A percentile compares a stretch with the other conserved stretches of the same genome.
Evolutionary conservation across 2,113 vertebrate species (phyloP).

Genomic region (Talpa occidentalis): DNA sequence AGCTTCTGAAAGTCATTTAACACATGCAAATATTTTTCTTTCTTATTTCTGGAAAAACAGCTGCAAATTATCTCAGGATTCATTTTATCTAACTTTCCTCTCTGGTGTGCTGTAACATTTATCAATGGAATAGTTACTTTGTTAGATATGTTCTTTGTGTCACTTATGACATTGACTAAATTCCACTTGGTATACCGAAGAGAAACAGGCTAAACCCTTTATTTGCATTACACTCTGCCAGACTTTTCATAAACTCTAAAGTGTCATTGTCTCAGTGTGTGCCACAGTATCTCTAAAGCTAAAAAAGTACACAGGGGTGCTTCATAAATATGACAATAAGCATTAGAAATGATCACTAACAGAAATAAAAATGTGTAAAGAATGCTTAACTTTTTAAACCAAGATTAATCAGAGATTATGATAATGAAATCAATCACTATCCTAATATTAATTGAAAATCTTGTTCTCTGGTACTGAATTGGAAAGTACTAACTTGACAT

Average conservation of each 20-base stretch:
- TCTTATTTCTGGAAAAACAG: neutral
- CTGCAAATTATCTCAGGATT: neutral
- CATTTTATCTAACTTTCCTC: neutral
- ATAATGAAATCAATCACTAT: slow-evolving; percentile 15
- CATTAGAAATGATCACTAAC: neutral
- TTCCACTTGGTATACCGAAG: neutral
- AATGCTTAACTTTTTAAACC: neutral
- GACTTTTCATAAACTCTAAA: slow-evolving; percentile 23
- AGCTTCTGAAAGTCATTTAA: neutral
- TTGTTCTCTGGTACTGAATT: neutral
- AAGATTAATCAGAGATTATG: slow-evolving; percentile 12
- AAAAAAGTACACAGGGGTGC: neutral
- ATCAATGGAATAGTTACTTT: neutral
- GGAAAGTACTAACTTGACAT: neutral
- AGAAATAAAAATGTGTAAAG: neutral
- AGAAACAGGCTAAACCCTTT: neutral
- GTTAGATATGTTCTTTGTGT: neutral
- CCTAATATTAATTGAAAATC: neutral
- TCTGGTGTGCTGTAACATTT: slow-evolving; percentile 38
- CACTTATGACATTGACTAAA: slow-evolving; percentile 1
- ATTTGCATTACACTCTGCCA: neutral
- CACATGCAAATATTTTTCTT: neutral
- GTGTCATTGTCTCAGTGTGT: neutral
- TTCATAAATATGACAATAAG: neutral
- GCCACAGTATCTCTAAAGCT: neutral